phyloP scores from a whole-genome alignment of 2,113 vertebrate species.

The Scomber japonicus region DNA sequence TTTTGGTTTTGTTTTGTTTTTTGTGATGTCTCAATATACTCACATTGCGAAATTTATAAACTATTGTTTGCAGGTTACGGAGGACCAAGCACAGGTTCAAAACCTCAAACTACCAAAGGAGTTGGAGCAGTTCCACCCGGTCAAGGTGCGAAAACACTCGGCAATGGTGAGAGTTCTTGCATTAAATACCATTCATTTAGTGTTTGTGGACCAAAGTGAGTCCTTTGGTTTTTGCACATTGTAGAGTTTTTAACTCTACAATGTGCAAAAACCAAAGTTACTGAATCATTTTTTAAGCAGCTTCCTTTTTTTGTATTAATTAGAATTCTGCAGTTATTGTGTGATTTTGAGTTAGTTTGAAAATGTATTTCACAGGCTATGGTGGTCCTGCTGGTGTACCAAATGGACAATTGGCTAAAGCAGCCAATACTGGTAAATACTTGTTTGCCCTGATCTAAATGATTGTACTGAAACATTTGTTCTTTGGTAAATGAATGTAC shows the following conservation, averaged over 20 bases:
- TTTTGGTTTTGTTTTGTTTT: too few relatives aligned
- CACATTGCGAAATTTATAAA: not conserved
- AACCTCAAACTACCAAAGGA: conserved; percentile 59
- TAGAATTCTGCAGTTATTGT: not conserved
- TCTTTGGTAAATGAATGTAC: not conserved
- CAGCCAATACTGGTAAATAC: conserved; percentile 62
- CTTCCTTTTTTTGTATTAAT: not conserved
- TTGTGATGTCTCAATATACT: not conserved
- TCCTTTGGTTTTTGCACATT: too few relatives aligned
- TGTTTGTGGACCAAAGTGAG: not conserved
- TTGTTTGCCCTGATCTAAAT: not conserved
- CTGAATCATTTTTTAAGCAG: not conserved
- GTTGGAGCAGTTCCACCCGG: conserved; percentile 33
- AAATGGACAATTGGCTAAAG: conserved; percentile 61
- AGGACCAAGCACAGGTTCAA: conserved; percentile 7
- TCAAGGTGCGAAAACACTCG: conserved; percentile 35
- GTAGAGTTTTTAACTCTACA: too few relatives aligned
- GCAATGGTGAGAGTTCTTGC: conserved; percentile 9
- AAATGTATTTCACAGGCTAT: conserved; percentile 59
- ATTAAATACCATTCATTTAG: not conserved
- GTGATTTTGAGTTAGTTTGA: not conserved
- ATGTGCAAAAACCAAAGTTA: not conserved
- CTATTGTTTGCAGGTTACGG: conserved; percentile 45
- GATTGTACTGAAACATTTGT: not conserved
- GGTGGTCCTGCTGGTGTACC: conserved; percentile 49